Evolutionary conservation across 2,888 invertebrate genomes (phyloP).

Genomic region (Orthonychiurus folsomi): DNA sequence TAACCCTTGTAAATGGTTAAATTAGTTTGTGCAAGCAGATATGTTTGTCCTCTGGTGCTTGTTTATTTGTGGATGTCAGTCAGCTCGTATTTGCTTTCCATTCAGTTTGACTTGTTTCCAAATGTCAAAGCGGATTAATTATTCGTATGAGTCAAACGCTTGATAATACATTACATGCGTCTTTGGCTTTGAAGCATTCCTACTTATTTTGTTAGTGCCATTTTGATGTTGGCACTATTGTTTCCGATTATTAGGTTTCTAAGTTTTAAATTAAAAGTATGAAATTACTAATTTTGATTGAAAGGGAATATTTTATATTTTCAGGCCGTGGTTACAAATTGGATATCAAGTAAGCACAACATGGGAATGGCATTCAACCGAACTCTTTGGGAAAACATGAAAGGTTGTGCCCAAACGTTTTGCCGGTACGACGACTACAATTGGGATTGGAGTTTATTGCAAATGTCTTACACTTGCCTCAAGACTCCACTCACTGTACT

Average conservation of each 20-base stretch:
- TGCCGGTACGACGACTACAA: conserved; percentile 98
- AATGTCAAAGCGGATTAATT: background rate
- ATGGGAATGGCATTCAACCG: conserved; percentile 97
- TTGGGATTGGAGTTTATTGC: conserved; percentile 97
- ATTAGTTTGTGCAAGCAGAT: too few species aligned
- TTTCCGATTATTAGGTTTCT: too few species aligned
- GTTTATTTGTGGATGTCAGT: too few species aligned
- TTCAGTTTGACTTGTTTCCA: background rate
- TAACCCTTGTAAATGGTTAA: too few species aligned
- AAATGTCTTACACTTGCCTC: conserved; percentile 75
- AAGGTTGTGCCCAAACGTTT: conserved; percentile 72
- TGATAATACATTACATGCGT: background rate
- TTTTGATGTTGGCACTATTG: background rate
- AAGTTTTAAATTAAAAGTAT: too few species aligned
- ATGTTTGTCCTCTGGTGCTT: too few species aligned
- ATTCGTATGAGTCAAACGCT: background rate
- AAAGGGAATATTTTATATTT: too few species aligned
- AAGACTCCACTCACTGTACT: conserved; percentile 56
- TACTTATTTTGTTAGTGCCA: background rate
- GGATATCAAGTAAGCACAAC: conserved; percentile 96
- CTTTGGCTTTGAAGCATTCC: background rate
- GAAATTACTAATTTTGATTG: too few species aligned
- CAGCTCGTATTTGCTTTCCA: background rate
- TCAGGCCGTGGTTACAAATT: conserved; percentile 81
- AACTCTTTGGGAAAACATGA: conserved; percentile 74